Base-by-base conservation (phyloP, 2,113 vertebrate species). In the Meles meles region DNA sequence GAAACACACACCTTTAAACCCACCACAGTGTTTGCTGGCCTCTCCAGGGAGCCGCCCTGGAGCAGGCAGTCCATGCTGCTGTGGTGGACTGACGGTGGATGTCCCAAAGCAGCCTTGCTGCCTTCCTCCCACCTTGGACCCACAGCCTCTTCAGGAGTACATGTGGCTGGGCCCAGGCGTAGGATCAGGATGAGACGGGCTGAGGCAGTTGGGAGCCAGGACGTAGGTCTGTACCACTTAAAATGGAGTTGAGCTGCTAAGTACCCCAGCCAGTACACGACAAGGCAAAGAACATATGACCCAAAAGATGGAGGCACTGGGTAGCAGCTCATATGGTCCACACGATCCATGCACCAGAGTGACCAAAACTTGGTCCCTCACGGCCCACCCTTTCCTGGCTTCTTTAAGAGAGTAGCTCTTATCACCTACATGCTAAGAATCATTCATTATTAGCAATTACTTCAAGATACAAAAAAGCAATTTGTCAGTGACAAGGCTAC, bases 371-470 rank as follows among this genome's bases (percentile, higher is more conserved):
- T 15, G 44, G 67, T 86, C 29, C 59, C 44, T 14, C 15, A 13
- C 0, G 0, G 23, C 42, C 52, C n/a, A 65, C 21, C 42, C 34
- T 91, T 37, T 90, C 63, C 44, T 67, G 61, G 52, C 31, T 59
- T 71, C 90, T 95, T 74, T 52, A 87, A 21, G 76, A 77, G 29
- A 88, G n/a, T 34, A 69, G 65, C 39, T 80, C 12, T 0, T 39
- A 63, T 88, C 63, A 91, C 29, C 12, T 49, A 83, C 3, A 3
- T 80, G 23, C 59, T 65, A 15, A 91, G 52, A 95, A 71, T 27
- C 5, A 3, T 82, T 88, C 93, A 94, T 71, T 90, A 82, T 79
- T 47, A 97, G 74, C 52, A 89, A 52, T 91, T 83, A 93, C 88
- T 93, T 94, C 55, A 92, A 89, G 21, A 39, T 67, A 84, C 47